Evolutionary conservation across 1,140 invertebrate species (phyloP).

Genomic region (Theocolax elegans): DNA sequence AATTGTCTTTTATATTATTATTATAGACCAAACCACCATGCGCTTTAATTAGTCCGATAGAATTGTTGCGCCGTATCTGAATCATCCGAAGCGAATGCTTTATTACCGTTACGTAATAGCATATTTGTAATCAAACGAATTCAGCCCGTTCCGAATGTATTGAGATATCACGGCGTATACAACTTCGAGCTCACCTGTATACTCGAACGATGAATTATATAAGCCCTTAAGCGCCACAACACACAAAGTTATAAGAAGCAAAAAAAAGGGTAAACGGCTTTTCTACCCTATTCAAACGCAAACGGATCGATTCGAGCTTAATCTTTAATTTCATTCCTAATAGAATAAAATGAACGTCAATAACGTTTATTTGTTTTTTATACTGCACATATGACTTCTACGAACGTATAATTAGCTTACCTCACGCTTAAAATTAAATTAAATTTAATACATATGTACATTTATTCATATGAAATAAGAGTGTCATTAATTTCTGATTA

Average conservation of each 20-base stretch:
- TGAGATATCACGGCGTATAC: background rate
- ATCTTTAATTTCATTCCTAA: background rate
- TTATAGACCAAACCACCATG: too few species aligned
- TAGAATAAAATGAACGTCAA: background rate
- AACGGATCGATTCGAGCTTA: background rate
- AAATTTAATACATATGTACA: too few species aligned
- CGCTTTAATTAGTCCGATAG: too few species aligned
- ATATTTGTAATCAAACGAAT: background rate
- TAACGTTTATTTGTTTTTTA: background rate
- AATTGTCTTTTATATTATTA: too few species aligned
- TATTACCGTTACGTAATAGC: background rate
- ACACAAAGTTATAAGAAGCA: background rate
- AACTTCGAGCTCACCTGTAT: background rate
- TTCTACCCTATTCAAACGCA: background rate
- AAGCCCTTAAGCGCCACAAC: background rate
- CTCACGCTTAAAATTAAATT: too few species aligned
- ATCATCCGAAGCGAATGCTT: background rate
- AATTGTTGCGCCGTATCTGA: too few species aligned
- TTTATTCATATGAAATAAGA: too few species aligned
- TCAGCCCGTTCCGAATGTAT: background rate
- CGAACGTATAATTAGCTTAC: too few species aligned
- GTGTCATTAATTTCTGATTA: too few species aligned
- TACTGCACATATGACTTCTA: background rate
- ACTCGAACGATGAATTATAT: slow-evolving; percentile 12
- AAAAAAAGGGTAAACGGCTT: slow-evolving; percentile 1